These are phyloP conservation scores for Pseudomugil tenellus DNA, from an alignment of 2,797 vertebrate species.

Conservation along the genomic window DNA sequence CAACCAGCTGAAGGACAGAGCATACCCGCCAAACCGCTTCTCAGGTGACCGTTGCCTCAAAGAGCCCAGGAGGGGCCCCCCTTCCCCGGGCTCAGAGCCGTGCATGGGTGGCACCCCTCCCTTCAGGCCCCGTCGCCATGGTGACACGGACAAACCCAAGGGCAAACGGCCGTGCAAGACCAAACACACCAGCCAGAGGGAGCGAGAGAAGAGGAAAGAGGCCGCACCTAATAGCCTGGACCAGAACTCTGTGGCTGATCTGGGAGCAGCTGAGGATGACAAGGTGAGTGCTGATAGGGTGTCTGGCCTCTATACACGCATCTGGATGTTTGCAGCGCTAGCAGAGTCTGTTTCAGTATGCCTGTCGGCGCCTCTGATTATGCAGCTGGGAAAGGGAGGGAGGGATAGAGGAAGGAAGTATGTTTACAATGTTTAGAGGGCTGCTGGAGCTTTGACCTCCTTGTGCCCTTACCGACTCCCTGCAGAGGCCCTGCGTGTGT, in stretches of 20 bases:
- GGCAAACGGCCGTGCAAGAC: conserved; percentile 99
- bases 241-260: conserved; percentile 73
- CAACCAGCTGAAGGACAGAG: conserved; percentile 86
- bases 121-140: conserved; percentile 88
- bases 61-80: conserved; percentile 91
- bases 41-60: conserved; percentile 89
- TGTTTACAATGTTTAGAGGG: conserved; percentile 80
- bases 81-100: conserved; percentile 74
- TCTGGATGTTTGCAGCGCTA: conserved; percentile 54
- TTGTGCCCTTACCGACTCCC: conserved; percentile 67
- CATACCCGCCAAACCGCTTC: conserved; percentile 80
- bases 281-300: conserved; percentile 68
- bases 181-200: conserved; percentile 94
- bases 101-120: conserved; percentile 81
- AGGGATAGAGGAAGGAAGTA: conserved; percentile 72
- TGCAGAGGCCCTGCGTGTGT: conserved; percentile 54
- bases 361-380: conserved; percentile 76
- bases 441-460: conserved; percentile 78
- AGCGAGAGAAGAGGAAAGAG: conserved; percentile 86
- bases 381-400: conserved; percentile 66
- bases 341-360: conserved; percentile 59
- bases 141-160: conserved; percentile 95
- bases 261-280: conserved; percentile 82
- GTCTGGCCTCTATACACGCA: conserved; percentile 30
- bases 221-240: conserved; percentile 53